phyloP scores from a whole-genome alignment of 2,797 vertebrate species.

The Halcyon leucocephala region DNA sequence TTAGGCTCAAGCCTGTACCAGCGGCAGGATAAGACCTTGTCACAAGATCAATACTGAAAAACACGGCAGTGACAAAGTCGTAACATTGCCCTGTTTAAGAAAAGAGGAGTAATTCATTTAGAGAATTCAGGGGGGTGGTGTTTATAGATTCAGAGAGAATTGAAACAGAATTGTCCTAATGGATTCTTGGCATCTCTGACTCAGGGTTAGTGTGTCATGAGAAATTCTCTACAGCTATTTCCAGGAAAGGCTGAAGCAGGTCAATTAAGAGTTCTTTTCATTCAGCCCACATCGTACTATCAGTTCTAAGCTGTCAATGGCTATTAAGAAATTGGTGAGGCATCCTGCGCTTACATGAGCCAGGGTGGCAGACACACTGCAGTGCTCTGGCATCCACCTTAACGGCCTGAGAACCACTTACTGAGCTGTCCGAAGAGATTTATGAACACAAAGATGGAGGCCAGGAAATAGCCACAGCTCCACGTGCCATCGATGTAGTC shows the following conservation, averaged over 20 bases:
- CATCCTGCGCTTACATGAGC: background rate
- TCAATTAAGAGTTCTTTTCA: background rate
- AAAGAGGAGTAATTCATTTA: background rate
- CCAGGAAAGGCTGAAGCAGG: slow-evolving; percentile 18
- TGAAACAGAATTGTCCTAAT: slow-evolving; percentile 7
- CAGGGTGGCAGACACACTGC: background rate
- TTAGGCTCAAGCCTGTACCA: background rate
- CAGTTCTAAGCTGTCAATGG: background rate
- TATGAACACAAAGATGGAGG: slow-evolving; percentile 93
- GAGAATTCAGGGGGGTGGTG: background rate
- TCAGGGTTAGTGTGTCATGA: background rate
- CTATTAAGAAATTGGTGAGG: background rate
- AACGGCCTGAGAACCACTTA: slow-evolving; percentile 76
- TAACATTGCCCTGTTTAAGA: background rate
- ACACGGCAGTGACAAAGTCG: background rate
- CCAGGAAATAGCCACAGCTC: slow-evolving; percentile 94
- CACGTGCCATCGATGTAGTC: slow-evolving; percentile 97
- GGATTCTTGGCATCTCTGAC: background rate
- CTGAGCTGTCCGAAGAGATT: slow-evolving; percentile 95
- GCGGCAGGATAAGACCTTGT: background rate
- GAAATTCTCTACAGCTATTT: background rate
- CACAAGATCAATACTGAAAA: background rate
- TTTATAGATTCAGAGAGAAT: background rate
- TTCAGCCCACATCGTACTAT: background rate
- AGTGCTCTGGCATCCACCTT: background rate